Evolutionary conservation across 2,888 invertebrate genomes (phyloP), one percentile per base, ranked within the genome.

Genomic region (Opisthograptis luteolata): DNA sequence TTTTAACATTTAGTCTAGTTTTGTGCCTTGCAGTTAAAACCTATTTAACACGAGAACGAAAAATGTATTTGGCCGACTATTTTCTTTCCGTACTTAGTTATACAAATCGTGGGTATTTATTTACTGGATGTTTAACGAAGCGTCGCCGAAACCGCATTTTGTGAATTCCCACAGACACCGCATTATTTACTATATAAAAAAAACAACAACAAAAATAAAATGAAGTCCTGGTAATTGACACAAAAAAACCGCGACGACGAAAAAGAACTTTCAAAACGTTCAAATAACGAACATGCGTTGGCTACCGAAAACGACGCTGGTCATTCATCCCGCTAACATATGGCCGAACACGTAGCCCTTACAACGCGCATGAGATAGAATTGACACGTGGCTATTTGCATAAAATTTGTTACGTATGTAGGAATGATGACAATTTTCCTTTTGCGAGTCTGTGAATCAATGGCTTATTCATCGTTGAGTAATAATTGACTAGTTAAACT

Each of bases 281-380:
- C 62, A 68, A 79, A 82, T 79, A 73, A 75, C 65, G 69, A 73
- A 76, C 73, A 69, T 66, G 58, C 65, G 63, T 13, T 12, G 31
- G 73, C 73, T 73, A 68, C 80, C 85, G 76, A 84, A 83, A 82
- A 72, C 43, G 41, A 13, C n/a, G 20, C 59, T 81, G 84, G 87
- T 84, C 87, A 84, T 87, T 89, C 87, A 88, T 87, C 87, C 83
- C 86, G 70, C 31, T 54, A 60, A 75, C 87, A 87, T 76, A 87
- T 88, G 89, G 77, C 72, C 62, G 68, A 70, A 63, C 87, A 87
- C 84, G 87, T 59, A 72, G 71, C 44, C 19, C 55, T 64, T 49
- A 54, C 62, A 70, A 66, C 55, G 45, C 59, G 28, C 46, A 61
- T 59, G 58, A 55, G 52, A 68, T 79, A 82, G 80, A 85, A 62